phyloP scores from a whole-genome alignment of 2,113 vertebrate species.

The Laticauda colubrina region DNA sequence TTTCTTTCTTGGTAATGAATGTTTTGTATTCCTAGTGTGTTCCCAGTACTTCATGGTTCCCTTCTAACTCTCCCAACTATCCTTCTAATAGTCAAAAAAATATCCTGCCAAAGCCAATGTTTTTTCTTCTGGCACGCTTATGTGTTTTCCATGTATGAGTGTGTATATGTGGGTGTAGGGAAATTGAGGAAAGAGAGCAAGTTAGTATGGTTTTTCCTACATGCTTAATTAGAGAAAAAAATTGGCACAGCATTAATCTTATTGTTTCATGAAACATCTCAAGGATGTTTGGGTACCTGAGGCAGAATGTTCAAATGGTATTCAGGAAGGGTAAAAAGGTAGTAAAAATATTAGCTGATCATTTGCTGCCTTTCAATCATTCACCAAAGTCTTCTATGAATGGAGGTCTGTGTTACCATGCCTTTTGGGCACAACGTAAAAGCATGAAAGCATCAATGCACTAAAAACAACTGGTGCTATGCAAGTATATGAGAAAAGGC shows the following conservation, averaged over 20 bases:
- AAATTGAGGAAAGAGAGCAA: slow-evolving; percentile 31
- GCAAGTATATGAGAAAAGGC: slow-evolving; percentile 31
- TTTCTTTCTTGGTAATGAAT: slow-evolving; percentile 39
- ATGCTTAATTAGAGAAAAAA: background rate
- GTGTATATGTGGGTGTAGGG: background rate
- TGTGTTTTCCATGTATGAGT: slow-evolving; percentile 14
- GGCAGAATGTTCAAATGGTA: background rate
- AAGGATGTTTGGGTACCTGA: background rate
- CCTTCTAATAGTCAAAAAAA: slow-evolving; percentile 29
- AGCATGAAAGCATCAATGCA: slow-evolving; percentile 28
- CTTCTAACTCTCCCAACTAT: slow-evolving; percentile 34
- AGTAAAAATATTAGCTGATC: background rate
- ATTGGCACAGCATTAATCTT: slow-evolving; percentile 4
- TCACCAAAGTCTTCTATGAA: background rate
- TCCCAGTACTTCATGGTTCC: slow-evolving; percentile 31
- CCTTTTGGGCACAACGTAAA: background rate
- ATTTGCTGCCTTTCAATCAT: background rate
- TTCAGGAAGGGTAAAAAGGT: background rate
- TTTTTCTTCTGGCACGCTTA: slow-evolving; percentile 16
- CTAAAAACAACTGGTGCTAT: background rate
- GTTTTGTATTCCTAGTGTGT: slow-evolving; percentile 21
- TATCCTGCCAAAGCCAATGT: slow-evolving; percentile 37
- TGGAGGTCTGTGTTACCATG: background rate
- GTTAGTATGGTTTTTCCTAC: background rate
- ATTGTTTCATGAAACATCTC: background rate